Evolutionary conservation across 2,888 invertebrate genomes (phyloP), one percentile per base, ranked within the genome.

Genomic region (Agonopterix arenella): DNA sequence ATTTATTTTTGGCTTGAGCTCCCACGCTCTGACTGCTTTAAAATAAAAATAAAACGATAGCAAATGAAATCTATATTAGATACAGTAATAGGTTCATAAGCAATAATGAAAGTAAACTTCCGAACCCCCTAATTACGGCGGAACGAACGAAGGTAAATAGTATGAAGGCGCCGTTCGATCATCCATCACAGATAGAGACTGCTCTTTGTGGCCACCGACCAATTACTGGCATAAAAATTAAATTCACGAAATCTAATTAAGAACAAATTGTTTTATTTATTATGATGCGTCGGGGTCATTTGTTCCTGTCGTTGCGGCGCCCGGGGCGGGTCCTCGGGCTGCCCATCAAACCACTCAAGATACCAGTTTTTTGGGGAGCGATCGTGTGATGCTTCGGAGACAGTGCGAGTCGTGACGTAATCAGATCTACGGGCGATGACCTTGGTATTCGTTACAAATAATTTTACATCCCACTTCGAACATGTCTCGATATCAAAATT

Each of bases 171-270:
- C 80, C 76, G 73, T 80, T 81, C 82, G 80, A 86, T 88, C 86
- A 88, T 88, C 84, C 86, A 88, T 88, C 88, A 88, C 80, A 68
- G 80, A 88, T 88, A 85, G 84, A 83, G 71, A 65, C 64, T 62
- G 63, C 68, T 67, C 86, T 89, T 89, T 89, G 88, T 86, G 84
- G 78, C 84, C 82, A 83, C 89, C 86, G 85, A 86, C 89, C 88
- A 84, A 89, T 89, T 89, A 89, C 88, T 67, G 80, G 78, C 88
- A 88, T 88, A 88, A 88, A 88, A 89, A 89, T 89, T 89, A 89
- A 89, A 89, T 89, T 88, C 89, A 89, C 88, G 85, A 89, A 88
- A 89, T 89, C 89, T 89, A 89, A 89, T 89, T 89, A 89, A 85
- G 84, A 86, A 85, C 84, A 89, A 89, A 89, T 89, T 89, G 89